These are phyloP conservation scores for Ennomos erosarius DNA, from an alignment of 2,888 invertebrate genomes.

Conservation along the genomic window DNA sequence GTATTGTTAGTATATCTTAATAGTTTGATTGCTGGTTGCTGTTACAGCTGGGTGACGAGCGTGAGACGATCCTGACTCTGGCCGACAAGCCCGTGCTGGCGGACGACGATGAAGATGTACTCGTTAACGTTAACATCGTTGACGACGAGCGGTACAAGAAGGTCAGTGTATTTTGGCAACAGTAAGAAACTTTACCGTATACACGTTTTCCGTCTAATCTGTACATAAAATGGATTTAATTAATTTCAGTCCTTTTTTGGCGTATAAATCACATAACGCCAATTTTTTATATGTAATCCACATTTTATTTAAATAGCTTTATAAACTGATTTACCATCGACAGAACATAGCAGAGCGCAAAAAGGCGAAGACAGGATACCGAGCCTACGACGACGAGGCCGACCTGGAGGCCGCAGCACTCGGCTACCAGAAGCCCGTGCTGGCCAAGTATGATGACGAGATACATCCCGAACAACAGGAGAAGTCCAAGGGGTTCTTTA, in stretches of 20 bases:
- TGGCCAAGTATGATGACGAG: slow-evolving; percentile 98
- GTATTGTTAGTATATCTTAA: too few species aligned
- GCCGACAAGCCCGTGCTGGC: slow-evolving; percentile 97
- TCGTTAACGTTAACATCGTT: slow-evolving; percentile 96
- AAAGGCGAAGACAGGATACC: slow-evolving; percentile 92
- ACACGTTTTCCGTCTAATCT: too few species aligned
- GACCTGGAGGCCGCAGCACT: slow-evolving; percentile 89
- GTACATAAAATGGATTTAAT: too few species aligned
- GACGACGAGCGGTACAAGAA: slow-evolving; percentile 94
- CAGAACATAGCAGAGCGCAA: slow-evolving; percentile 93
- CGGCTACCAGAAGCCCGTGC: slow-evolving; percentile 87
- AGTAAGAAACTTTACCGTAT: too few species aligned
- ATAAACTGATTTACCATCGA: background rate
- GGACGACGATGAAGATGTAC: slow-evolving; percentile 92
- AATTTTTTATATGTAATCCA: too few species aligned
- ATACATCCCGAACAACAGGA: slow-evolving; percentile 86
- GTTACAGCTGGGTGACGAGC: slow-evolving; percentile 88
- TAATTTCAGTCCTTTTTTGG: too few species aligned
- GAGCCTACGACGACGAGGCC: slow-evolving; percentile 93
- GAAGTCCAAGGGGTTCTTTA: slow-evolving; percentile 88
- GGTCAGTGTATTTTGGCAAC: slow-evolving; percentile 58
- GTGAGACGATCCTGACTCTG: slow-evolving; percentile 94
- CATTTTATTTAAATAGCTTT: too few species aligned
- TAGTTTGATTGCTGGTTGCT: background rate
- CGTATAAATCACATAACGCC: too few species aligned